These are phyloP conservation scores for Scophthalmus maximus DNA, from an alignment of 2,113 vertebrate species.

Conservation along the genomic window DNA sequence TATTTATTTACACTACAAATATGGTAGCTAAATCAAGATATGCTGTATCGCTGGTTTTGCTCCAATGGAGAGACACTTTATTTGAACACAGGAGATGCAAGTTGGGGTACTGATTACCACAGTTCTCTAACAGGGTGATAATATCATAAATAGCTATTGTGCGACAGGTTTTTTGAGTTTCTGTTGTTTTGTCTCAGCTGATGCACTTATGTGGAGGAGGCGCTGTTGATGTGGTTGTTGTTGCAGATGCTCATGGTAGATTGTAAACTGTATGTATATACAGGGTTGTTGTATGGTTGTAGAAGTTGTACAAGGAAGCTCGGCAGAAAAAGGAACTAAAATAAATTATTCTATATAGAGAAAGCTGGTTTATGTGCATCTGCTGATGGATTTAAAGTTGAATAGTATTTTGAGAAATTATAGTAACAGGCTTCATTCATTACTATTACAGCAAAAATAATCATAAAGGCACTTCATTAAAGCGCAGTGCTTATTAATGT, in stretches of 20 bases:
- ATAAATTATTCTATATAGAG: no score
- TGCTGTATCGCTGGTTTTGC: background rate
- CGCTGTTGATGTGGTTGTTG: background rate
- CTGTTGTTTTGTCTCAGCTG: conserved; percentile 3
- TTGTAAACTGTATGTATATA: no score
- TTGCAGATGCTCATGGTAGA: no score
- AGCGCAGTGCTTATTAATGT: background rate
- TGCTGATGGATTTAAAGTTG: no score
- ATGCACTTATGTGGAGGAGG: no score
- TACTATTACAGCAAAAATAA: background rate
- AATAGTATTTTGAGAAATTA: background rate
- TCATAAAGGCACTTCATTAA: background rate
- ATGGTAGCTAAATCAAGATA: background rate
- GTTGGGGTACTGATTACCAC: background rate
- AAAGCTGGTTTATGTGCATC: no score
- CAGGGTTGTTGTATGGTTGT: no score
- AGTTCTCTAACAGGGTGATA: background rate
- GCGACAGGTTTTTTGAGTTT: background rate
- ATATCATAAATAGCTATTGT: background rate
- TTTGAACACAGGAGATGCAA: background rate
- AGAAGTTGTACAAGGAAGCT: no score
- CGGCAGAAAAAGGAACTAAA: no score
- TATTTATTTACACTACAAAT: background rate
- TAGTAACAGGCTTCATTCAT: background rate
- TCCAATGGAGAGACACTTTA: background rate